Percentiles rank a stretch among this genome's conserved stretches.
Conservation (phyloP, 2,797 vertebrate species). For the Cephalopachus bancanus region DNA sequence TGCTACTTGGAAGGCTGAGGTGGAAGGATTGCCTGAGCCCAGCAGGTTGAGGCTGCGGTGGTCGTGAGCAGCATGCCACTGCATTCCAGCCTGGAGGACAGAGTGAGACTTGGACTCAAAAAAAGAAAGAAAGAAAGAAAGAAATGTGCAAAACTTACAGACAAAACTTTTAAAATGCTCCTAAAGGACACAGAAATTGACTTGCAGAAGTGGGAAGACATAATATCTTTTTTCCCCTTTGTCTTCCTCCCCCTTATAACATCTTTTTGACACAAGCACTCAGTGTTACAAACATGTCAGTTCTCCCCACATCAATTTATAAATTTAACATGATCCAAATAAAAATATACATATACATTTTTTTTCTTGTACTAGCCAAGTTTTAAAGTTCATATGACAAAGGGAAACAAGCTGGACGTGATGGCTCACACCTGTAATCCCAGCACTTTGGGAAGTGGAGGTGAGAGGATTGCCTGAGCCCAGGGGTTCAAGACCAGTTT, state of each 20-base stretch:
- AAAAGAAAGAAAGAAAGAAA: neutral
- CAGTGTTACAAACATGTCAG: neutral
- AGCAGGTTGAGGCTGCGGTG: too few relatives aligned
- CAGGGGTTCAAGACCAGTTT: neutral
- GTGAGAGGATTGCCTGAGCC: neutral
- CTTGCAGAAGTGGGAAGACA: neutral
- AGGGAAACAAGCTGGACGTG: neutral
- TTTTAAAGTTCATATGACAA: constrained; percentile 45
- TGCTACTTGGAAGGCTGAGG: too few relatives aligned
- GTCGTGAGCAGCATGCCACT: too few relatives aligned
- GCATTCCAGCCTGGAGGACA: too few relatives aligned
- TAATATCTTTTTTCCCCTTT: neutral
- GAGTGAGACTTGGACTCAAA: too few relatives aligned
- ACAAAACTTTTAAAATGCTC: constrained; percentile 4
- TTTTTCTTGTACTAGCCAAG: neutral
- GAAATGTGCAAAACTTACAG: neutral
- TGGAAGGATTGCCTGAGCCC: too few relatives aligned
- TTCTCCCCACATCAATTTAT: constrained; percentile 52
- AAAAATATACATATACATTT: constrained; percentile 22
- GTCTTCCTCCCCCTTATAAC: neutral
- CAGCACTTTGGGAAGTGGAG: neutral
- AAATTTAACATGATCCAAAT: constrained; percentile 29
- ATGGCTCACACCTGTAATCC: neutral
- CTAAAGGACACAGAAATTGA: constrained; percentile 35
- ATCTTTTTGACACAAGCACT: constrained; percentile 14